phyloP scores from a whole-genome alignment of 2,888 invertebrate genomes.

The Eilema griseolum region DNA sequence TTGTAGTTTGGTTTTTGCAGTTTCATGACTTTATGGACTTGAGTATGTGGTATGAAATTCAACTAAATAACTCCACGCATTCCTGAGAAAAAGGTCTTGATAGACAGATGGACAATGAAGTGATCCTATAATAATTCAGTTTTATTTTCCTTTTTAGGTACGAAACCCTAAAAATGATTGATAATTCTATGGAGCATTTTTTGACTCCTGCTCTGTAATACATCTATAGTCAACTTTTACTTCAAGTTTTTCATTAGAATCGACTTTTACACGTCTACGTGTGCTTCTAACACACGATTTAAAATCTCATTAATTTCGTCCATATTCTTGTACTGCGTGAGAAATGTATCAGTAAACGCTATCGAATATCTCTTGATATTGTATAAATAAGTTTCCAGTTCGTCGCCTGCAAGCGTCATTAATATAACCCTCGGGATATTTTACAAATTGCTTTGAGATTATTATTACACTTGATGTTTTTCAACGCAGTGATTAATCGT shows the following conservation, averaged over 20 bases:
- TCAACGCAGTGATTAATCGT: constrained; percentile 4
- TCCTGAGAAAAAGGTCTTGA: too few species aligned
- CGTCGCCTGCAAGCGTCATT: constrained; percentile 32
- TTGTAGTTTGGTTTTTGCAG: too few species aligned
- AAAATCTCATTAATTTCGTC: constrained; percentile 11
- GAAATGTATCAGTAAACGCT: background rate
- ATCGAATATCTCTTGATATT: constrained; percentile 8
- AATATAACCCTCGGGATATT: constrained; percentile 26
- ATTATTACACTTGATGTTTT: constrained; percentile 12
- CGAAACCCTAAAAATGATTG: too few species aligned
- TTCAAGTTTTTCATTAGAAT: background rate
- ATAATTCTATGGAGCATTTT: too few species aligned
- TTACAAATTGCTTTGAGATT: constrained; percentile 34
- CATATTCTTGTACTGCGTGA: background rate
- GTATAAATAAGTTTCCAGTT: constrained; percentile 31
- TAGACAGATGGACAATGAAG: too few species aligned
- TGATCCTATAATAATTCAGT: too few species aligned
- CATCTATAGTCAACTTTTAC: background rate
- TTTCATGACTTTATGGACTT: too few species aligned
- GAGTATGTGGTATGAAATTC: too few species aligned
- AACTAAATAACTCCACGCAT: too few species aligned
- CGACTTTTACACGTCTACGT: background rate
- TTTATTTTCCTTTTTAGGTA: too few species aligned
- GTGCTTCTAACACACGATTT: background rate
- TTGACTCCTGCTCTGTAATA: background rate